Evolutionary conservation across 2,888 invertebrate genomes (phyloP).

Genomic region (Lysandra coridon): DNA sequence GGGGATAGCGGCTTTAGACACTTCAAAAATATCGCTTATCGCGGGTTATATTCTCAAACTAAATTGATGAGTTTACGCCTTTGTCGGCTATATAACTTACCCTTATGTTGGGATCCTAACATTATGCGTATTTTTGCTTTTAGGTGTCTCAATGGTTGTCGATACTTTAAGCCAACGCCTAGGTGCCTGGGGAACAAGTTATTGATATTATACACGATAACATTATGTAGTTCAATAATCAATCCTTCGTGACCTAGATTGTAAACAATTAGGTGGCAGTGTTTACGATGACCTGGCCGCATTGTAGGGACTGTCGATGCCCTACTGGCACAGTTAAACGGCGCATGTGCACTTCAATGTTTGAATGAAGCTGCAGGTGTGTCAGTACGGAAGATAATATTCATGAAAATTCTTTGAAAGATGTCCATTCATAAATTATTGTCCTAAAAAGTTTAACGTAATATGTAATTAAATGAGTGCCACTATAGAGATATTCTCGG

Average conservation of each 20-base stretch:
- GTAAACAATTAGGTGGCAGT: conserved; percentile 48
- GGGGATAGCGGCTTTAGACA: too few species aligned
- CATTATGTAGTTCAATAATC: conserved; percentile 32
- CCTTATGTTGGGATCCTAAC: too few species aligned
- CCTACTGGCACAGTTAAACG: conserved; percentile 65
- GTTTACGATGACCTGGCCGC: conserved; percentile 55
- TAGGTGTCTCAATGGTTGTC: not conserved
- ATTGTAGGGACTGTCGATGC: conserved; percentile 63
- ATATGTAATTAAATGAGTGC: not conserved
- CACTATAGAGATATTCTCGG: not conserved
- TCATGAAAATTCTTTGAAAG: conserved; percentile 30
- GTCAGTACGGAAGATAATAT: conserved; percentile 35
- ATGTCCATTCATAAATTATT: conserved; percentile 25
- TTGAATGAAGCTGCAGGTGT: conserved; percentile 51
- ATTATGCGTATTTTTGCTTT: not conserved
- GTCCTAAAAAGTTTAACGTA: not conserved
- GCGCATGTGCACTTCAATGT: conserved; percentile 61
- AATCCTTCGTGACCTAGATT: conserved; percentile 56
- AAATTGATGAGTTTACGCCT: too few species aligned
- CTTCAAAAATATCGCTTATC: too few species aligned
- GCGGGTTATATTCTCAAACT: too few species aligned
- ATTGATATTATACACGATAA: not conserved
- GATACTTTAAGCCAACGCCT: not conserved
- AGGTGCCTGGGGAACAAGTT: not conserved
- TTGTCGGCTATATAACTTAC: too few species aligned